Evolutionary conservation across 2,113 vertebrate genomes (phyloP), one percentile per base, ranked within the genome.

Genomic region (Lampris megalopsis): DNA sequence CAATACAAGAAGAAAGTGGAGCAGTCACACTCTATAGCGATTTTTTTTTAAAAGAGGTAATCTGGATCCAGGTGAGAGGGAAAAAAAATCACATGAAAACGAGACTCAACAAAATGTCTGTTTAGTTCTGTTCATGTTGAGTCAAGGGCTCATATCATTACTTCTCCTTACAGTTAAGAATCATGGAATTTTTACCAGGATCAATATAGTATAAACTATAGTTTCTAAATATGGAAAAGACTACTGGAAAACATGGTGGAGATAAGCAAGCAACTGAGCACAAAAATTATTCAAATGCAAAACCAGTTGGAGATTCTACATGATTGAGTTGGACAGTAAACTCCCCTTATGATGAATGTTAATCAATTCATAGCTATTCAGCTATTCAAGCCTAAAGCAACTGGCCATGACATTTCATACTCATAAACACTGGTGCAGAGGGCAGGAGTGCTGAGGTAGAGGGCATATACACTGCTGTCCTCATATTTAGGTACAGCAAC

Each of bases 331-430:
- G 86, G 92, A 93, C 92, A 92, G 89, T 90, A 86, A 80, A 83
- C 79, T 85, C 85, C 86, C 75, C 76, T 92, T 86, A 85, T 87
- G 73, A 87, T 87, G 90, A 93, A 93, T 93, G 92, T 93, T 93
- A 93, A 93, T 92, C 92, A 93, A 93, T 93, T 92, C 90, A 90
- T 87, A 92, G 83, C 91, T 92, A 88, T 92, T 92, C 87, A 94
- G 72, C 90, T 92, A 92, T 93, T 91, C 88, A 91, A 87, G 87
- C 90, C 92, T 83, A 77, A 86, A 93, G 91, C 78, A 59, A 73
- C 65, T 1, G 56, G 62, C 90, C 73, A 87, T 91, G 92, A 93
- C 92, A 93, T 92, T 94, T 91, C 90, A 81, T 91, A 92, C 73
- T 81, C 82, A 90, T 86, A 90, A 92, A 92, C 86, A 92, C 74